phyloP scores from a whole-genome alignment of 92 coral and sea anemone genomes.

The Ricordea florida region DNA sequence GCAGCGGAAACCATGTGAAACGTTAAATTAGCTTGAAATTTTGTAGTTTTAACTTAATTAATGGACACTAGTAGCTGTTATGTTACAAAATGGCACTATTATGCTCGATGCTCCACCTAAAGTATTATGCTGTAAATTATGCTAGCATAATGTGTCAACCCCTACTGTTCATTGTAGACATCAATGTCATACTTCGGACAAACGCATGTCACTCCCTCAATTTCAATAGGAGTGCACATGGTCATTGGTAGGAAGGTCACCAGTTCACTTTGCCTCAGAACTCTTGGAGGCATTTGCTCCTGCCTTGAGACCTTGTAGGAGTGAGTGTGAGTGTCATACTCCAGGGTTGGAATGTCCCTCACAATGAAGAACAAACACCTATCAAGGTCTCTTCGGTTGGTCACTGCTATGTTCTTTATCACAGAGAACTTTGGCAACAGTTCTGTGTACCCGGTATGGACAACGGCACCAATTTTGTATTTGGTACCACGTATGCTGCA shows the following conservation, averaged over 20 bases:
- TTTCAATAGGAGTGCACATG: not conserved
- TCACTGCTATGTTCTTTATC: not conserved
- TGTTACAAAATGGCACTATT: too few species aligned
- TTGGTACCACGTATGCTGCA: not conserved
- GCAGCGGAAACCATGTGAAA: too few species aligned
- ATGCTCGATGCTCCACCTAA: too few species aligned
- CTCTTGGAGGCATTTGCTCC: not conserved
- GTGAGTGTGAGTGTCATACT: constrained; percentile 1
- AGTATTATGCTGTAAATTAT: too few species aligned
- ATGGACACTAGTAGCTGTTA: too few species aligned
- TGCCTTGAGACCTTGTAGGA: not conserved
- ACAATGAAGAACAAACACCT: not conserved
- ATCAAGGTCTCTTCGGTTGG: not conserved
- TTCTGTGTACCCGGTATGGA: not conserved
- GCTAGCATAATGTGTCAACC: too few species aligned
- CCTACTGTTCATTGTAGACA: constrained; percentile 23
- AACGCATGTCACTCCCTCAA: not conserved
- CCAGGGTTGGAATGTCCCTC: not conserved
- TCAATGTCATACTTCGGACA: constrained; percentile 4
- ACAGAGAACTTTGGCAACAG: not conserved
- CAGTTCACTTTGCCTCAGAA: not conserved
- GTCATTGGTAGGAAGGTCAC: not conserved
- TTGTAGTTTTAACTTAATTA: too few species aligned
- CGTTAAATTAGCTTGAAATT: too few species aligned
- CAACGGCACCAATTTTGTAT: not conserved